Conservation (phyloP, 2,888 invertebrate species). For the Acanthosepion esculentum region DNA sequence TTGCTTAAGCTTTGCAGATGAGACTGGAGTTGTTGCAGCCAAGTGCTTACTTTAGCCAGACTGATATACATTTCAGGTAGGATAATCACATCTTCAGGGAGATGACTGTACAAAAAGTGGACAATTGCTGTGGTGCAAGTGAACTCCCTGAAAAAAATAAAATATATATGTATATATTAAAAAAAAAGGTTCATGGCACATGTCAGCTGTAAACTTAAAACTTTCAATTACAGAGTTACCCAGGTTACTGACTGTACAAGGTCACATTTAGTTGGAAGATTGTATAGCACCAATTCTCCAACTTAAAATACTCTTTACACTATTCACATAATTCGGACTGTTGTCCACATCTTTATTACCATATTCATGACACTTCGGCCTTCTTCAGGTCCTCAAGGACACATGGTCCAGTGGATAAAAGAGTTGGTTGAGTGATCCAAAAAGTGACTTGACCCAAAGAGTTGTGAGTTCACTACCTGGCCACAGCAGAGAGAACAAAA, state of each 20-base stretch:
- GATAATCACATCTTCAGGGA: slow-evolving; percentile 19
- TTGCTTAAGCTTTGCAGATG: not conserved
- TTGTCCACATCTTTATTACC: too few relatives aligned
- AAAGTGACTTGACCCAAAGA: too few relatives aligned
- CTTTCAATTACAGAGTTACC: not conserved
- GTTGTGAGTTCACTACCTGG: too few relatives aligned
- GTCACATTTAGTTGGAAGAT: not conserved
- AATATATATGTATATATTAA: not conserved
- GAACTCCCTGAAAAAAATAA: not conserved
- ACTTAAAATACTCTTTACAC: too few relatives aligned
- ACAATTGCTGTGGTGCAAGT: not conserved
- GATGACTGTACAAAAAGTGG: slow-evolving; percentile 24
- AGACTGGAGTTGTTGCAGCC: not conserved
- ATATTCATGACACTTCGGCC: too few relatives aligned
- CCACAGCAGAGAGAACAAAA: too few relatives aligned
- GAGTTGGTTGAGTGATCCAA: too few relatives aligned
- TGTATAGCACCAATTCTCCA: not conserved
- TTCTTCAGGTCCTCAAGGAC: too few relatives aligned
- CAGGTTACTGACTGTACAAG: not conserved
- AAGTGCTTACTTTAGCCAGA: not conserved
- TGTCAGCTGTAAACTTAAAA: not conserved
- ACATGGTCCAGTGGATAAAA: too few relatives aligned
- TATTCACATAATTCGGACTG: too few relatives aligned
- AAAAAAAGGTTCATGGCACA: not conserved
- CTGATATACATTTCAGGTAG: not conserved